A percentile compares a stretch with the other conserved stretches of the same genome.
These are phyloP conservation scores for Xenopus petersii DNA, from an alignment of 2,797 vertebrate genomes.

Conservation along the genomic window DNA sequence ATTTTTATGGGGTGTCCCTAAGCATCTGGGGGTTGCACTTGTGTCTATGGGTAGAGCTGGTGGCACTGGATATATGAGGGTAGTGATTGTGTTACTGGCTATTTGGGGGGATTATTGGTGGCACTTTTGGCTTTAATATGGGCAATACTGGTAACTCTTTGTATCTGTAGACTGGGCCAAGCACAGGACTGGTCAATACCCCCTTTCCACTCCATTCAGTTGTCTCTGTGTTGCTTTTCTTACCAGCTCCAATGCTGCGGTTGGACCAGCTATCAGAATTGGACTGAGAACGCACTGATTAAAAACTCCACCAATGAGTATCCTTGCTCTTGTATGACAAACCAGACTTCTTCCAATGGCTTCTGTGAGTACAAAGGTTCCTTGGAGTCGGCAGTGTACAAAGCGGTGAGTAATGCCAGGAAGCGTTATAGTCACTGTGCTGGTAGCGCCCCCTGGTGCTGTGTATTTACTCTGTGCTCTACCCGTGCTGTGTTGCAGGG, in stretches of 20 bases:
- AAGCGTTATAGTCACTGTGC: no score
- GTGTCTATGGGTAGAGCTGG: no score
- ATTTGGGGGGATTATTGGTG: no score
- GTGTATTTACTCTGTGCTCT: not conserved
- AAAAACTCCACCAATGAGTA: constrained; percentile 64
- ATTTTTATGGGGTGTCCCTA: no score
- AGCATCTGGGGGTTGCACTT: no score
- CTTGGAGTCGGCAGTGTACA: not conserved
- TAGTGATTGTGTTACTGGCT: no score
- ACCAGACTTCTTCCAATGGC: not conserved
- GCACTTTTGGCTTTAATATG: no score
- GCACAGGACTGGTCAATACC: no score
- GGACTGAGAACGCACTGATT: constrained; percentile 71
- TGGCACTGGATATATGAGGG: no score
- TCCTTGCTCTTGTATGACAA: constrained; percentile 84
- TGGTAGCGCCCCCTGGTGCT: not conserved
- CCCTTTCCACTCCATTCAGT: no score
- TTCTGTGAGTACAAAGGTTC: constrained; percentile 34
- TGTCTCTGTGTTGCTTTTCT: not conserved
- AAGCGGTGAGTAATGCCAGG: not conserved
- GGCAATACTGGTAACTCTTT: no score
- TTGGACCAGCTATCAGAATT: constrained; percentile 73
- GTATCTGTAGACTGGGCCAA: no score
- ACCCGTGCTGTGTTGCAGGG: constrained; percentile 67
- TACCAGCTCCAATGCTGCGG: constrained; percentile 85